Conservation (phyloP, 2,888 invertebrate species). For the Eumerus sabulonum region DNA sequence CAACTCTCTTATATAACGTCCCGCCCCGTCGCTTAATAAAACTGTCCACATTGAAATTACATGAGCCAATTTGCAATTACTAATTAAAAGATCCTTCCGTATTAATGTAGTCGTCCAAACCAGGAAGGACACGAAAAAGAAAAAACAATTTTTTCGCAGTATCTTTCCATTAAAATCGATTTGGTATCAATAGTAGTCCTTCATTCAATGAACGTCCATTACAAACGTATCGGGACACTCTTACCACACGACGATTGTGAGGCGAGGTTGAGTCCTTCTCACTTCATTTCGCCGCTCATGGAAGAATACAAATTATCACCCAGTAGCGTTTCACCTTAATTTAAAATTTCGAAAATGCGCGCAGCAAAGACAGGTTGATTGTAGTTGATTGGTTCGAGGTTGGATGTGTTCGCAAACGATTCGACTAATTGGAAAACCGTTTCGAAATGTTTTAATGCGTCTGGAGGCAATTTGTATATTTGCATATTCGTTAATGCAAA, state of each 20-base stretch:
- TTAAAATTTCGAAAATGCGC: slow-evolving; percentile 10
- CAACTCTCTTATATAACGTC: slow-evolving; percentile 45
- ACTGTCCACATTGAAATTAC: slow-evolving; percentile 48
- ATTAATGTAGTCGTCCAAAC: background rate
- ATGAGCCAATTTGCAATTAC: slow-evolving; percentile 57
- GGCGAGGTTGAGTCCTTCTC: background rate
- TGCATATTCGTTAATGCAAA: too few relatives aligned
- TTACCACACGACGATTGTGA: background rate
- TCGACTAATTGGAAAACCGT: slow-evolving; percentile 39
- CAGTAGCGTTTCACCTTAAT: slow-evolving; percentile 10
- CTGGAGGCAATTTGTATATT: too few relatives aligned
- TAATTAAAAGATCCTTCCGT: slow-evolving; percentile 58
- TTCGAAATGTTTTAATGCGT: too few relatives aligned
- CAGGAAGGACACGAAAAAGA: background rate
- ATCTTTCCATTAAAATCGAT: slow-evolving; percentile 53
- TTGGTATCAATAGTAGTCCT: slow-evolving; percentile 5
- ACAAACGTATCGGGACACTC: background rate
- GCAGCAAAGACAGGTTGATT: background rate
- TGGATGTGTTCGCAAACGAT: background rate
- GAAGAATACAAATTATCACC: slow-evolving; percentile 12
- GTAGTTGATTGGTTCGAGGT: too few relatives aligned
- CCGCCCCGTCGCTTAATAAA: slow-evolving; percentile 44
- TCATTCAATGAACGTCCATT: background rate
- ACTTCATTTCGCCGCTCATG: slow-evolving; percentile 20
- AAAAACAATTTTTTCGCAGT: background rate